Evolutionary conservation across 1,140 invertebrate species (phyloP).

Genomic region (Eumaeus atala): DNA sequence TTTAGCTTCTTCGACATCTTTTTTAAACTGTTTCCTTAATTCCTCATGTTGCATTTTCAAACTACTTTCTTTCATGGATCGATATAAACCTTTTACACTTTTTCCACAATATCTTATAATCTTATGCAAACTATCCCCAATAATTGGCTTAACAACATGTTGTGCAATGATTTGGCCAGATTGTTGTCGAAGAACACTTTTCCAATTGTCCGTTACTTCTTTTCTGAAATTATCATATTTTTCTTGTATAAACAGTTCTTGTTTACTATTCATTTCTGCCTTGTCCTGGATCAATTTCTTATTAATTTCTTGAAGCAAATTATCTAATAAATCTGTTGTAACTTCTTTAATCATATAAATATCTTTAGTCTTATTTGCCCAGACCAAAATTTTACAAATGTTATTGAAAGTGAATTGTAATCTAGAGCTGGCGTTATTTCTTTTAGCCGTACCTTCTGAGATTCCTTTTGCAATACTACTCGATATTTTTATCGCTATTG

Average conservation of each 20-base stretch:
- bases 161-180: constrained; percentile 7
- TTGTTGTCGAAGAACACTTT: constrained; percentile 9
- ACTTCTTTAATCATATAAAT: constrained; percentile 6
- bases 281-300: background rate
- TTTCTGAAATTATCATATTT: constrained; percentile 7
- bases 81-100: constrained; percentile 7
- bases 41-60: constrained; percentile 3
- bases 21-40: constrained; percentile 8
- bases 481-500: constrained; percentile 4
- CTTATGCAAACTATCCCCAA: constrained; percentile 1
- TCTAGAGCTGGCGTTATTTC: background rate
- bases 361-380: constrained; percentile 8
- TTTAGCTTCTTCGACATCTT: constrained; percentile 7
- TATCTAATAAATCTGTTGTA: constrained; percentile 3
- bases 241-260: constrained; percentile 1
- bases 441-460: constrained; percentile 3
- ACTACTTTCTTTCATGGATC: constrained; percentile 7
- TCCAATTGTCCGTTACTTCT: constrained; percentile 13
- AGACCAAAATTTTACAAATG: constrained; percentile 15
- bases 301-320: constrained; percentile 10
- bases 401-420: constrained; percentile 5
- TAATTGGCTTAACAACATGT: constrained; percentile 6
- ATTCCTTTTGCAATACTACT: constrained; percentile 9
- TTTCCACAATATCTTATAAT: constrained; percentile 6
- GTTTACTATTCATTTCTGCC: background rate